Conservation (phyloP, 2,113 vertebrate genomes). For the Zootoca vivipara region DNA sequence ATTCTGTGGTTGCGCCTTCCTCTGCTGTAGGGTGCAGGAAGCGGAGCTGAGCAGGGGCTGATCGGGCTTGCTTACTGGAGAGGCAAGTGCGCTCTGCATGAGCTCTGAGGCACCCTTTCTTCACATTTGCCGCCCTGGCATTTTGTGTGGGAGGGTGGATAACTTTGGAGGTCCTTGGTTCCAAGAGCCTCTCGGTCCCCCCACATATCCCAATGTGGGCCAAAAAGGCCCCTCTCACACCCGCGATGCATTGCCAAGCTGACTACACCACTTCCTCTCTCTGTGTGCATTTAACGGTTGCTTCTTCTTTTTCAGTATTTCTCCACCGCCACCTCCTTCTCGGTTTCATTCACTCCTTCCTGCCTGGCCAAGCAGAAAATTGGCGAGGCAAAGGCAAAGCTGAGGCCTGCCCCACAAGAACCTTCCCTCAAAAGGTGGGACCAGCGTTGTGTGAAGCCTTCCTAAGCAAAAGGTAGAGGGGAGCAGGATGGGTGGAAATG, state of each 20-base stretch:
- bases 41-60: neutral
- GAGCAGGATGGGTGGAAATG: neutral
- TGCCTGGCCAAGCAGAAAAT: neutral
- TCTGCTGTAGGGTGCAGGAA: neutral
- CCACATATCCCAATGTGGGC: neutral
- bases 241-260: neutral
- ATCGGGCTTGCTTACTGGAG: neutral
- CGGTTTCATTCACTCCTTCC: constrained; percentile 8
- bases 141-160: no score
- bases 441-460: neutral
- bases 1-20: neutral
- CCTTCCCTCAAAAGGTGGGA: neutral
- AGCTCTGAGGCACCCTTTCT: neutral
- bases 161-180: neutral
- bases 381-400: neutral
- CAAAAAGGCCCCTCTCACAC: neutral
- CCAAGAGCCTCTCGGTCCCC: neutral
- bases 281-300: neutral
- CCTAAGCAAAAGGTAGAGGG: neutral
- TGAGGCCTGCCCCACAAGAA: neutral
- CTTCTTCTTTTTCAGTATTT: neutral
- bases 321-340: neutral
- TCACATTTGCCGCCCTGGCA: neutral
- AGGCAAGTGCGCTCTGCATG: neutral
- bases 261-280: constrained; percentile 16